Evolutionary conservation across 1,140 invertebrate species (phyloP).

Genomic region (Himalopsyche phryganea): DNA sequence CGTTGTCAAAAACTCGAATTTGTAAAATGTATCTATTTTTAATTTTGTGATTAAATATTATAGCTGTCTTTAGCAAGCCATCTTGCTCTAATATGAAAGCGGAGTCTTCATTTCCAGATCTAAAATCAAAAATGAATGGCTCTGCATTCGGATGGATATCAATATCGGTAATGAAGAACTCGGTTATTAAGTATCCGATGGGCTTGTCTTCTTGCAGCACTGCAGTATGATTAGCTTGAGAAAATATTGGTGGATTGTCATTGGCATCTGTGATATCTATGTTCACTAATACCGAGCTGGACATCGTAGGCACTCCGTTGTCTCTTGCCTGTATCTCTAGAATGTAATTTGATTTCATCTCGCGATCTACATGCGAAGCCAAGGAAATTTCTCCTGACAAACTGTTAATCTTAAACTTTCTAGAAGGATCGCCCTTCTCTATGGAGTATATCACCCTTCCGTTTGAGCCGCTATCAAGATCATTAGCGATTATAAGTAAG

Average conservation of each 20-base stretch:
- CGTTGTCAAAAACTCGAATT: slow-evolving; percentile 86
- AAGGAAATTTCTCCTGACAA: slow-evolving; percentile 71
- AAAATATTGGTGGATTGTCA: slow-evolving; percentile 76
- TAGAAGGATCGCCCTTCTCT: slow-evolving; percentile 66
- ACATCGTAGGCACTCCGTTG: slow-evolving; percentile 65
- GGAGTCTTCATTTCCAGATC: slow-evolving; percentile 65
- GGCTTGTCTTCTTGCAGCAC: slow-evolving; percentile 78
- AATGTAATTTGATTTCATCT: slow-evolving; percentile 66
- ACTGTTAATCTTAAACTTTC: slow-evolving; percentile 72
- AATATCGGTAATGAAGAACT: slow-evolving; percentile 77
- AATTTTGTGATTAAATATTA: slow-evolving; percentile 75
- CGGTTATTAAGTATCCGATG: slow-evolving; percentile 69
- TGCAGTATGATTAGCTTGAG: slow-evolving; percentile 68
- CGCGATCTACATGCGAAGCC: slow-evolving; percentile 68
- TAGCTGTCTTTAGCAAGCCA: slow-evolving; percentile 73
- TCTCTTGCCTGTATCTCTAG: slow-evolving; percentile 73
- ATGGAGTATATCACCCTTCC: slow-evolving; percentile 70
- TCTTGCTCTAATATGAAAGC: slow-evolving; percentile 58
- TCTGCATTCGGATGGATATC: slow-evolving; percentile 76
- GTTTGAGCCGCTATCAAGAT: slow-evolving; percentile 73
- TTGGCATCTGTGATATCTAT: slow-evolving; percentile 79
- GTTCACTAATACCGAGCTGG: slow-evolving; percentile 67
- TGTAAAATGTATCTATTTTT: slow-evolving; percentile 73
- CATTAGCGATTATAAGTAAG: slow-evolving; percentile 64
- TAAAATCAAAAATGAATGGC: slow-evolving; percentile 87